Evolutionary conservation across 2,113 vertebrate genomes (phyloP), one percentile per base, ranked within the genome.

Genomic region (Melanotaenia duboulayi): DNA sequence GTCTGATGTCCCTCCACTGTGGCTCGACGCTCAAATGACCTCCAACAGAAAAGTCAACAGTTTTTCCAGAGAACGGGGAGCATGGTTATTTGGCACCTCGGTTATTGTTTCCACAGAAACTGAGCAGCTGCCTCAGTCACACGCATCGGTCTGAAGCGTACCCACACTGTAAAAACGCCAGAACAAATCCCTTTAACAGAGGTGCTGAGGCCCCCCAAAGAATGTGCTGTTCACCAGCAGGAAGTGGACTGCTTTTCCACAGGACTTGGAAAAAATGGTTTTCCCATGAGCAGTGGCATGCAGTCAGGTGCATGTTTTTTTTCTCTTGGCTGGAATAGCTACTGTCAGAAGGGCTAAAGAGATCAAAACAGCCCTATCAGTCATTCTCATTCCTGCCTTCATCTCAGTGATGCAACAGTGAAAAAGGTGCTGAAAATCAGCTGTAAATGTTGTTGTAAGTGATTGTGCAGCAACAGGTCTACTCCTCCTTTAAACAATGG

Each of bases 101-200:
- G 57, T 87, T 80, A 82, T 64, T 73, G 79, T 88, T 86, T 81
- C 75, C 80, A 66, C 78, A 75, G 75, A 74, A 80, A 52, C 48
- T 23, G 20, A 74, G 66, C 81, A 4, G 75, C 86, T 80, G 67
- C 66, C 39, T 59, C 44, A 28, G 73, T 69, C 58, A 65, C 84
- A 85, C 68, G 81, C 82, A 83, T 70, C 13, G 22, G 65, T 66
- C 80, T 55, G 74, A 69, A 69, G 74, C 39, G 39, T 65, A 72
- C 74, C 80, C 80, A 7, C 65, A 61, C 65, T 78, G 69, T 79
- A 65, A 88, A 85, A 83, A 55, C 75, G 42, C 9, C 76, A 77
- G 44, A 70, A 87, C 86, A 87, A 84, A 89, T 92, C 82, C 77
- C 57, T 92, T 87, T 86, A 83, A 54, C 86, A 89, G 84, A 88